Conservation (phyloP, 2,888 invertebrate species). For the Drosophila emarginata region DNA sequence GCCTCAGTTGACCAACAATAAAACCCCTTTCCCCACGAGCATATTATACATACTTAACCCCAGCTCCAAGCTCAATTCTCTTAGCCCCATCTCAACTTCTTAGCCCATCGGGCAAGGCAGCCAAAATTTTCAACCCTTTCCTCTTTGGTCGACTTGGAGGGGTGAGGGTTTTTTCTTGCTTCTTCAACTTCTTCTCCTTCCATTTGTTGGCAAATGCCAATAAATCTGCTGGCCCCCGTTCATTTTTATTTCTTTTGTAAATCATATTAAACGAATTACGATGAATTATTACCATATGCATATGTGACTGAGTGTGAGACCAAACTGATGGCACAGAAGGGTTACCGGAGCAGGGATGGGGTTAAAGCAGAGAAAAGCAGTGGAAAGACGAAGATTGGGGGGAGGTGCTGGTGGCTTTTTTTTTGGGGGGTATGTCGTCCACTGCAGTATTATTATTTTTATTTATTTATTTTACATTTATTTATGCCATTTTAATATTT, state of each 20-base stretch:
- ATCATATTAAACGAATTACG: conserved; percentile 75
- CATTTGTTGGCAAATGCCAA: conserved; percentile 53
- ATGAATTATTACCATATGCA: conserved; percentile 66
- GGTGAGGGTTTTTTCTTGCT: background rate
- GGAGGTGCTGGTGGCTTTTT: too few relatives aligned
- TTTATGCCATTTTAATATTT: conserved; percentile 74
- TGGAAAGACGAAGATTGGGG: too few relatives aligned
- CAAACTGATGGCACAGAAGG: background rate
- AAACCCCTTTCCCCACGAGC: background rate
- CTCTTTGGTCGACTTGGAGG: background rate
- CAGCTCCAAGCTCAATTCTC: background rate
- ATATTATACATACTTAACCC: conserved; percentile 1
- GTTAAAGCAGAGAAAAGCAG: too few relatives aligned
- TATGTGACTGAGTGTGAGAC: conserved; percentile 20
- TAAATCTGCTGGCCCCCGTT: conserved; percentile 50
- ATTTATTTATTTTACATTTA: conserved; percentile 73
- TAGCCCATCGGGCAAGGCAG: background rate
- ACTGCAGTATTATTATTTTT: conserved; percentile 69
- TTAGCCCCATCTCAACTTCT: too few relatives aligned
- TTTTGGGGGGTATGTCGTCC: conserved; percentile 14
- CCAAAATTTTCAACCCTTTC: background rate
- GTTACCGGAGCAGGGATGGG: background rate
- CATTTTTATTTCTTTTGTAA: conserved; percentile 47
- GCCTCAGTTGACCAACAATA: conserved; percentile 55
- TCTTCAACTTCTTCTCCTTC: too few relatives aligned